A percentile compares a stretch with the other conserved stretches of the same genome.
These are phyloP conservation scores for Electrona antarctica DNA, from an alignment of 2,113 vertebrate species.

Conservation along the genomic window DNA sequence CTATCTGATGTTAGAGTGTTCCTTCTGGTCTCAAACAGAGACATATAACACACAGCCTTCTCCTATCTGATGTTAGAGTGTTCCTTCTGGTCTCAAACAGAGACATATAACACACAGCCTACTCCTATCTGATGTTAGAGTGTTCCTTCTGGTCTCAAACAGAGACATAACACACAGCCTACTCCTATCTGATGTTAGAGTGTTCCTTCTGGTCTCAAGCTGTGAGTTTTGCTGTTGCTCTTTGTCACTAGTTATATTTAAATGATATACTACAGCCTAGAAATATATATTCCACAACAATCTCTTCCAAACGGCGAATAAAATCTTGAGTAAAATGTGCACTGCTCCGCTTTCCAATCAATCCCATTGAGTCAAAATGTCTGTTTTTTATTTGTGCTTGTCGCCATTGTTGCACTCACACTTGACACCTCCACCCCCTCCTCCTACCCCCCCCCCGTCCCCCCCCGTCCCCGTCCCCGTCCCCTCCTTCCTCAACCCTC, in stretches of 20 bases:
- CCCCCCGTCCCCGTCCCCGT: slow-evolving; percentile 48
- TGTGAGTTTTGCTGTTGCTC: slow-evolving; percentile 57
- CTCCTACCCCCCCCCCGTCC: slow-evolving; percentile 49
- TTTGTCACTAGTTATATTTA: slow-evolving; percentile 38
- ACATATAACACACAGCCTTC: too few species aligned
- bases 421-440: slow-evolving; percentile 66
- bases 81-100: too few species aligned
- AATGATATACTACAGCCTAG: slow-evolving; percentile 29
- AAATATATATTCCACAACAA: neutral
- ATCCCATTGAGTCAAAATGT: slow-evolving; percentile 1
- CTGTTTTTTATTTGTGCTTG: slow-evolving; percentile 55
- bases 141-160: too few species aligned
- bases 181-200: too few species aligned
- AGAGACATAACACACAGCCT: too few species aligned
- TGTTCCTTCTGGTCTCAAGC: slow-evolving; percentile 38
- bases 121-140: too few species aligned
- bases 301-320: too few species aligned
- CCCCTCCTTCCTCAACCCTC: slow-evolving; percentile 36
- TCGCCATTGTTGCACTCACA: slow-evolving; percentile 67
- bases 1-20: too few species aligned
- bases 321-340: neutral
- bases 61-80: too few species aligned
- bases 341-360: slow-evolving; percentile 1
- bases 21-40: too few species aligned
- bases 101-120: too few species aligned